A percentile compares a stretch with the other conserved stretches of the same genome.
These are phyloP conservation scores for Piliocolobus tephrosceles DNA, from an alignment of 2,113 vertebrate genomes.

Conservation along the genomic window DNA sequence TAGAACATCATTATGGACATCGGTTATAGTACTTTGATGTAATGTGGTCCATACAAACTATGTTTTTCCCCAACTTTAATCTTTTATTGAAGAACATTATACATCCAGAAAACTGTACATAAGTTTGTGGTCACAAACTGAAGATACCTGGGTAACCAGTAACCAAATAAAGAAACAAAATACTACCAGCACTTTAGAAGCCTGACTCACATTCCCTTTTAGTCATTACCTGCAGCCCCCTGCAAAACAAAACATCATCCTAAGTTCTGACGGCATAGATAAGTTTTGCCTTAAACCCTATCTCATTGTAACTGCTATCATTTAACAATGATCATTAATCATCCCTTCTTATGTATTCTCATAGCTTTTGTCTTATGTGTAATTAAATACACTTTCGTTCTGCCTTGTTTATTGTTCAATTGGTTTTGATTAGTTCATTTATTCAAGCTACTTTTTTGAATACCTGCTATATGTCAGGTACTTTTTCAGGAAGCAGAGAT, in stretches of 20 bases:
- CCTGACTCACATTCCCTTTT: background rate
- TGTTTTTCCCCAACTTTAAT: background rate
- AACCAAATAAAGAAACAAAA: background rate
- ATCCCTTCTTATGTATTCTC: background rate
- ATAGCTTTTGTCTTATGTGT: background rate
- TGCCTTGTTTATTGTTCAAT: background rate
- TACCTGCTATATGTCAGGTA: background rate
- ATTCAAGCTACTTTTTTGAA: background rate
- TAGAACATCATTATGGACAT: background rate
- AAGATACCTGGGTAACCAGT: background rate
- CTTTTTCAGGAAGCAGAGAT: background rate
- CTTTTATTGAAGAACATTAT: background rate
- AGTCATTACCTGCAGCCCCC: background rate
- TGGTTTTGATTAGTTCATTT: background rate
- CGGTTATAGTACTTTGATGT: background rate
- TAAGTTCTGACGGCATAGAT: background rate
- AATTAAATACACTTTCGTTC: background rate
- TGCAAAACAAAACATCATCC: background rate
- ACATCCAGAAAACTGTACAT: background rate
- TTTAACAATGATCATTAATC: background rate
- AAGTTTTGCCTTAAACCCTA: background rate
- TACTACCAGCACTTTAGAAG: background rate
- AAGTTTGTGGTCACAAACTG: background rate
- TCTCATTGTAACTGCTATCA: background rate
- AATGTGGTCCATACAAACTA: background rate